Conservation (phyloP, 2,888 invertebrate genomes). For the Polyommatus icarus region DNA sequence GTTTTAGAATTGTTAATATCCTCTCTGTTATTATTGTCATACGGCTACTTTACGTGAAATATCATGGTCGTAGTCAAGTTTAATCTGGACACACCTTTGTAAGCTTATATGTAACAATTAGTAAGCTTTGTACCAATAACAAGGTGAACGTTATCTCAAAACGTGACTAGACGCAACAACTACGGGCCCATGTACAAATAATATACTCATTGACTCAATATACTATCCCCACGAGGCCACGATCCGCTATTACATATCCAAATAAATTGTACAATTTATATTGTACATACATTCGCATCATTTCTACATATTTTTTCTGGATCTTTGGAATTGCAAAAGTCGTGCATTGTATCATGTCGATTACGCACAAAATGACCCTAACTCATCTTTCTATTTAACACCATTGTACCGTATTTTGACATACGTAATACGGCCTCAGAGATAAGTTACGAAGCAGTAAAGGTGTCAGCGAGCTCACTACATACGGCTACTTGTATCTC, state of each 20-base stretch:
- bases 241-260: neutral
- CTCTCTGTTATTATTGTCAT: no score
- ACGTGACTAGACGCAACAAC: slow-evolving; percentile 48
- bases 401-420: no score
- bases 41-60: neutral
- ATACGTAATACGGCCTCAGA: neutral
- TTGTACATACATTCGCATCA: no score
- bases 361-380: no score
- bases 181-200: slow-evolving; percentile 36
- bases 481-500: neutral
- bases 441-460: neutral
- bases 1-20: no score
- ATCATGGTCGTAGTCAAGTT: neutral
- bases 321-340: no score
- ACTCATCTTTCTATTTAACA: no score
- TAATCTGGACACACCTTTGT: neutral
- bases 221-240: neutral
- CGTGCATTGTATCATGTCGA: no score
- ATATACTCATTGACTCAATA: neutral
- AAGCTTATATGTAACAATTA: slow-evolving; percentile 37
- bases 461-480: neutral
- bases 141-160: slow-evolving; percentile 45
- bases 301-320: no score
- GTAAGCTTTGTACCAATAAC: slow-evolving; percentile 43
- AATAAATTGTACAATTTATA: neutral